phyloP scores from a whole-genome alignment of 2,888 invertebrate genomes.

The Liopterus haemorrhoidalis region DNA sequence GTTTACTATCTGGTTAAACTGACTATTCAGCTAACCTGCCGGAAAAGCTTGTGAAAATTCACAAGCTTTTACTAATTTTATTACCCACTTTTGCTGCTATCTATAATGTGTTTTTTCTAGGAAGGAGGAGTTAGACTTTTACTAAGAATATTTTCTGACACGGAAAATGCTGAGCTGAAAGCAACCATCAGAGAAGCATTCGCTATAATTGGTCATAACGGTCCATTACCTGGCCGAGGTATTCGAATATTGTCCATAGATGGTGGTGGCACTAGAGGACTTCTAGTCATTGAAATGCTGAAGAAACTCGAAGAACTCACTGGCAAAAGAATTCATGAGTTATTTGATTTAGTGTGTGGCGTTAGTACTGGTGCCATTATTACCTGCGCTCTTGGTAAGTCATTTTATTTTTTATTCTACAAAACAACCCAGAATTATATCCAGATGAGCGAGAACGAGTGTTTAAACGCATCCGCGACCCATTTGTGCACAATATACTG shows the following conservation, averaged over 20 bases:
- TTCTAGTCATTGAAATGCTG: conserved; percentile 77
- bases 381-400: conserved; percentile 62
- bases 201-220: conserved; percentile 65
- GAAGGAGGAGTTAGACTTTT: conserved; percentile 64
- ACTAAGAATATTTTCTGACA: conserved; percentile 50
- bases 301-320: conserved; percentile 68
- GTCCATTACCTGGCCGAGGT: conserved; percentile 64
- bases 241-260: conserved; percentile 79
- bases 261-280: conserved; percentile 86
- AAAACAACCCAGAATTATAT: too few species aligned
- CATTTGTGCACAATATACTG: too few species aligned
- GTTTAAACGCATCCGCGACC: too few species aligned
- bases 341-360: conserved; percentile 84
- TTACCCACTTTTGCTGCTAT: too few species aligned
- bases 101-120: conserved; percentile 44
- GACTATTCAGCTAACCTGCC: too few species aligned
- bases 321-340: conserved; percentile 60
- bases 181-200: conserved; percentile 51
- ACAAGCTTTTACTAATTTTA: too few species aligned
- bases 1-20: too few species aligned
- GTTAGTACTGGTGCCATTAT: conserved; percentile 82
- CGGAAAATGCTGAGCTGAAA: conserved; percentile 41
- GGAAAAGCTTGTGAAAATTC: too few species aligned
- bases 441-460: too few species aligned
- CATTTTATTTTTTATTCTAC: too few species aligned